phyloP scores from a whole-genome alignment of 2,113 vertebrate species.

The Acanthisitta chloris region DNA sequence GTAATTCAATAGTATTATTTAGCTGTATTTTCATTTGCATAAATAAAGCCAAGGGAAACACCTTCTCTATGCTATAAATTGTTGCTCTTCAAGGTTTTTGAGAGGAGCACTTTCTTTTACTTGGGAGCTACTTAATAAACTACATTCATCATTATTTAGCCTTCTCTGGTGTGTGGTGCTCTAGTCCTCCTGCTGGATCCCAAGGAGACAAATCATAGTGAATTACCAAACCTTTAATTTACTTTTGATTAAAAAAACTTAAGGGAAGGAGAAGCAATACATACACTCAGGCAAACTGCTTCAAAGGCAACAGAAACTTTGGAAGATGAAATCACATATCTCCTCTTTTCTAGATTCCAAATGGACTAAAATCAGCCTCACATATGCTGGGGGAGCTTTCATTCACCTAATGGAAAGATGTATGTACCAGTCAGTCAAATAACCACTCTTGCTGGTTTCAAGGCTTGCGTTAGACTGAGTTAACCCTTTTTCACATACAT shows the following conservation, averaged over 20 bases:
- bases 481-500: background rate
- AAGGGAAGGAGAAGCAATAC: background rate
- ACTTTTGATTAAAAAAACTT: conserved; percentile 18
- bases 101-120: background rate
- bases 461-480: background rate
- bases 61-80: background rate
- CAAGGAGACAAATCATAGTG: conserved; percentile 37
- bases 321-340: background rate
- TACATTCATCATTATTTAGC: conserved; percentile 33
- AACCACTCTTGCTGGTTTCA: background rate
- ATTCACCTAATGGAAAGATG: background rate
- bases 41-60: conserved; percentile 42
- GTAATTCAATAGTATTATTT: conserved; percentile 41
- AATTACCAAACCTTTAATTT: conserved; percentile 55
- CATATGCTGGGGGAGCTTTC: background rate
- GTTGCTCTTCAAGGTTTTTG: conserved; percentile 28
- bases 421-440: background rate
- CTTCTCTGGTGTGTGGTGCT: background rate
- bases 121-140: conserved; percentile 45
- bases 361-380: background rate
- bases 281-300: background rate
- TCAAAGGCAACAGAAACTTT: background rate
- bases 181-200: conserved; percentile 31
- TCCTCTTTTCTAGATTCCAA: background rate
- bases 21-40: conserved; percentile 24